Conservation (phyloP, 2,113 vertebrate genomes). For the Rissa tridactyla region DNA sequence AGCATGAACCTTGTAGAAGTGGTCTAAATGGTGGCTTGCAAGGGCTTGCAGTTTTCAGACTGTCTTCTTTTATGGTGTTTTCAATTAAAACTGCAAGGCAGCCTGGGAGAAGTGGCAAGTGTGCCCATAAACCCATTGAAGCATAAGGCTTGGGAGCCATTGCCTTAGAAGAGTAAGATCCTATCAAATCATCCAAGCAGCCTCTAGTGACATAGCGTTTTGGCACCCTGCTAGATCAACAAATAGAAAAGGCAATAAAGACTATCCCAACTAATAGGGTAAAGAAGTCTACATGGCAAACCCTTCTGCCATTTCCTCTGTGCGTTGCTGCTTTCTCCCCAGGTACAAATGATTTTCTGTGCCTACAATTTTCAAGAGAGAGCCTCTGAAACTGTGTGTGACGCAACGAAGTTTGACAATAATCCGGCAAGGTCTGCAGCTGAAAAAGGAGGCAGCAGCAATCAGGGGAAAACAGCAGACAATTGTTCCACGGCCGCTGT, state of each 20-base stretch:
- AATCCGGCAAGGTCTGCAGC: conserved; percentile 4
- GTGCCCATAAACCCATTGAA: neutral
- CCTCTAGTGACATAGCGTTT: neutral
- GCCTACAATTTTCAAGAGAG: conserved; percentile 29
- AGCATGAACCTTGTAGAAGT: neutral
- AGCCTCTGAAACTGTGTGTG: neutral
- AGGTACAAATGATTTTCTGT: conserved; percentile 9
- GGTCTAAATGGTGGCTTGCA: neutral
- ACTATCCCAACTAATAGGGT: neutral
- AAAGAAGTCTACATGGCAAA: neutral
- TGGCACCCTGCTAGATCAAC: conserved; percentile 13
- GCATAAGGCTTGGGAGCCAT: neutral
- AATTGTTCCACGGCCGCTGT: conserved; percentile 55
- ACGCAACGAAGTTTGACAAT: neutral
- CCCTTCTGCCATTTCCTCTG: neutral
- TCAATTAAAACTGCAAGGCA: neutral
- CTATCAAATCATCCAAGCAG: neutral
- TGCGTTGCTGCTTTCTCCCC: neutral
- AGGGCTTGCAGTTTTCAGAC: neutral
- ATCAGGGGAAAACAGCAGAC: conserved; percentile 48
- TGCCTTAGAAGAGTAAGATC: neutral
- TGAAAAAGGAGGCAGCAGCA: conserved; percentile 38
- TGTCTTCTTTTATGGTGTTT: neutral
- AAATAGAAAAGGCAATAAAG: conserved; percentile 19
- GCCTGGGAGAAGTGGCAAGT: accelerated